Conservation (phyloP, 2,888 invertebrate species). For the Lordiphosa andalusiaca region DNA sequence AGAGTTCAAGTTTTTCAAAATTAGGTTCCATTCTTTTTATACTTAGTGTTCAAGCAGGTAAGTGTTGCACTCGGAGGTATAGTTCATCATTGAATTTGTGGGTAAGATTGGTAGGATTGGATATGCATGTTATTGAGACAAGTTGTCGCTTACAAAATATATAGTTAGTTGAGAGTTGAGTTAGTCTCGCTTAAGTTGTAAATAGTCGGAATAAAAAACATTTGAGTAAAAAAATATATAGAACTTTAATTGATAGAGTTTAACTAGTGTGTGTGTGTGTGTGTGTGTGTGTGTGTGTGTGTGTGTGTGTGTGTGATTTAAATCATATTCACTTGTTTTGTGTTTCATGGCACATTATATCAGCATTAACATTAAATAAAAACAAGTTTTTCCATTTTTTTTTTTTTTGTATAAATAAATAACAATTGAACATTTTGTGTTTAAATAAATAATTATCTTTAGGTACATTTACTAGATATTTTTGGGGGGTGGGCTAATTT, state of each 20-base stretch:
- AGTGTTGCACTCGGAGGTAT: too few species aligned
- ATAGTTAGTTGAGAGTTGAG: too few species aligned
- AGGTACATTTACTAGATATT: conserved; percentile 16
- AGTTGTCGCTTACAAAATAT: too few species aligned
- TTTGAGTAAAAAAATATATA: conserved; percentile 10
- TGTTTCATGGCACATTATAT: conserved; percentile 39
- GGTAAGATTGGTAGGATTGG: too few species aligned
- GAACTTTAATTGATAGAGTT: conserved; percentile 22
- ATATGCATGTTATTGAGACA: too few species aligned
- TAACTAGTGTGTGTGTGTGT: conserved; percentile 23
- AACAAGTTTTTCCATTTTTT: background rate
- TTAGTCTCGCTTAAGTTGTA: conserved; percentile 4
- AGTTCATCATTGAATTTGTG: too few species aligned
- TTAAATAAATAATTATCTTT: conserved; percentile 19
- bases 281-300: conserved; percentile 13
- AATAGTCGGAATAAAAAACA: conserved; percentile 9
- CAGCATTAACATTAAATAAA: background rate
- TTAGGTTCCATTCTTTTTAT: too few species aligned
- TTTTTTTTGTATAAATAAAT: too few species aligned
- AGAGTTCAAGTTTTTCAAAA: too few species aligned
- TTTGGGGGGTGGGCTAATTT: conserved; percentile 54
- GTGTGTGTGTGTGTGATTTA: too few species aligned
- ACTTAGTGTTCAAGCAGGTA: too few species aligned
- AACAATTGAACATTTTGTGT: background rate
- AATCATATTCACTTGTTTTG: conserved; percentile 8